Evolutionary conservation across 2,888 invertebrate genomes (phyloP), one percentile per base, ranked within the genome.

Genomic region (Lasioglossum calceatum): DNA sequence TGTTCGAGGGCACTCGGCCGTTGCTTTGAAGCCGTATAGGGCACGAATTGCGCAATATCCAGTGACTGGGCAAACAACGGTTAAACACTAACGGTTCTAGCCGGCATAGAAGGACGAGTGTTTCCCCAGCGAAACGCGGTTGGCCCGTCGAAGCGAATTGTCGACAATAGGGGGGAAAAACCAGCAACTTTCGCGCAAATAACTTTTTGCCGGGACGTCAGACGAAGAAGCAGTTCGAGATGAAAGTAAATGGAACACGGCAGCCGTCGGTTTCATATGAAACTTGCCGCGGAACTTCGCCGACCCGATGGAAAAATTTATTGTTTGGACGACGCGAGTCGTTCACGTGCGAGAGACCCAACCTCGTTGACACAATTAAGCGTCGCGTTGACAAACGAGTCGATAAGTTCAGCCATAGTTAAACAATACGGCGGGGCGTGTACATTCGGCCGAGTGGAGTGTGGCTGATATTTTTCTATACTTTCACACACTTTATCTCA

Each of bases 161-260:
- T 78, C 74, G 84, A 84, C 74, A 75, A 78, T 75, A 32, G 32
- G 8, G 4, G 42, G 7, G 27, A 83, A 76, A 71, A 73, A 54
- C 47, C n/a, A 70, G 84, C 75, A 78, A 85, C 78, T 85, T 85
- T 50, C 73, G 84, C 84, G 75, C 84, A 85, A 85, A 85, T 84
- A 85, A 84, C 70, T 85, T 85, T 85, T 85, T 85, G 74, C 78
- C 47, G 74, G 7, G 74, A 84, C 77, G 78, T 71, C 84, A 42
- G 64, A 36, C 61, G 78, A 77, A 78, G 84, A 78, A 85, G 84
- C 78, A 84, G 84, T 78, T 83, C 84, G 64, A 84, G 84, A 85
- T 78, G 84, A 84, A 85, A 85, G 78, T 78, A 85, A 85, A 83
- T 85, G 84, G 84, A 85, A 84, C 84, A 50, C 78, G 27, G 73